Evolutionary conservation across 2,797 vertebrate species (phyloP), one percentile per base, ranked within the genome.

Genomic region (Artibeus jamaicensis): DNA sequence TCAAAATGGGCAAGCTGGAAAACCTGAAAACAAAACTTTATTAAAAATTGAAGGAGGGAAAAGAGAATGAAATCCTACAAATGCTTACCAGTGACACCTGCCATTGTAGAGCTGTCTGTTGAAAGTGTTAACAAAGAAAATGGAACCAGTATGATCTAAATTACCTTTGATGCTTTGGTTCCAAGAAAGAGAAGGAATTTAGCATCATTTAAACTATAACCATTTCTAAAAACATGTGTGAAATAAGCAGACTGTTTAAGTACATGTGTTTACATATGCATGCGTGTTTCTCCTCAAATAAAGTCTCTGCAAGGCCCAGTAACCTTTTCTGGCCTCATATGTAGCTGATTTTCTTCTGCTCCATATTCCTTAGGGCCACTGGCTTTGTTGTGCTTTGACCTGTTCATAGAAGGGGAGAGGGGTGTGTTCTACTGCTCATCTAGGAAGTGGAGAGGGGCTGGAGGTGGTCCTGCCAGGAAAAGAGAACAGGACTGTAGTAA

Each of bases 1-100:
- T 96, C 76, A 62, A 96, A 97, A 55, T 71, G 79, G 84, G 44
- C 68, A 94, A 93, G 65, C 85, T 94, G 73, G 94, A 96, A 95
- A 96, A 90, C 68, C 48, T 21, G n/a, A 88, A 95, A 95, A 87
- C 70, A 82, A 96, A 94, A 57, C 10, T 70, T 95, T 97, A 90
- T 94, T 96, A 71, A 93, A 96, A 97, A 94, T 5, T 24, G 15
- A 93, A 81, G 90, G 18, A 93, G 24, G 18, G 42, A 55, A 93
- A 95, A 82, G 70, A 70, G 24, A 86, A 89, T 95, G 55, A 79
- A 90, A 76, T 76, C 26, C 48, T 79, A 65, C 9, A 77, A 91
- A 74, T 91, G 71, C 44, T 95, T 89, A 91, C 44, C 57, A 26
- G n/a, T 70, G 39, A 91, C 96, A 81, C 6, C 15, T 84, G n/a